These are phyloP conservation scores for Platysternon megacephalum DNA, from an alignment of 2,113 vertebrate species.

Conservation along the genomic window DNA sequence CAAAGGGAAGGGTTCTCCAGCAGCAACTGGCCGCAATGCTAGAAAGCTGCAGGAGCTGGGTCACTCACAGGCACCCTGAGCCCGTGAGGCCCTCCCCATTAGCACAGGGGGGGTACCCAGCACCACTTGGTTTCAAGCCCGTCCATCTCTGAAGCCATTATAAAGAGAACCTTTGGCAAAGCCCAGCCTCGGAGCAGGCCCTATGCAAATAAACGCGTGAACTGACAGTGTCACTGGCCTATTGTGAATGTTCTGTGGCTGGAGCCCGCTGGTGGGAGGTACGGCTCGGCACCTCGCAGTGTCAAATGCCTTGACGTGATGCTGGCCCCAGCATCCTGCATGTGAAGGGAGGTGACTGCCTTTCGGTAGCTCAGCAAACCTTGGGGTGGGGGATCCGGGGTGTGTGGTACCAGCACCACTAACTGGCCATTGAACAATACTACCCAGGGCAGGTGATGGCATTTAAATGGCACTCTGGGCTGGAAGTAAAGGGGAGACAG, in stretches of 20 bases:
- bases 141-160: background rate
- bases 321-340: background rate
- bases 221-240: too few species aligned
- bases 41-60: background rate
- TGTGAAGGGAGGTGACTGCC: background rate
- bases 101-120: background rate
- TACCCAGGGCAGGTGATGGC: background rate
- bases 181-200: background rate
- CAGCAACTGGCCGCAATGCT: background rate
- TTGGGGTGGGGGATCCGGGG: too few species aligned
- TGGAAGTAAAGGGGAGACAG: background rate
- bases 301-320: background rate
- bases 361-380: background rate
- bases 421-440: background rate
- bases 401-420: background rate
- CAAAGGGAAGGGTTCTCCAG: background rate
- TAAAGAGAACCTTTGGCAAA: background rate
- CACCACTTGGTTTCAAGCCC: background rate
- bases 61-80: background rate
- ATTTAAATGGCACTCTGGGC: background rate
- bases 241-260: background rate
- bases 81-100: background rate
- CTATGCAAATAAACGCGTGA: background rate
- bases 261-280: background rate
- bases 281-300: background rate